A percentile compares a stretch with the other conserved stretches of the same genome.
Evolutionary conservation across 2,888 invertebrate genomes (phyloP).

Genomic region (Archips xylosteana): DNA sequence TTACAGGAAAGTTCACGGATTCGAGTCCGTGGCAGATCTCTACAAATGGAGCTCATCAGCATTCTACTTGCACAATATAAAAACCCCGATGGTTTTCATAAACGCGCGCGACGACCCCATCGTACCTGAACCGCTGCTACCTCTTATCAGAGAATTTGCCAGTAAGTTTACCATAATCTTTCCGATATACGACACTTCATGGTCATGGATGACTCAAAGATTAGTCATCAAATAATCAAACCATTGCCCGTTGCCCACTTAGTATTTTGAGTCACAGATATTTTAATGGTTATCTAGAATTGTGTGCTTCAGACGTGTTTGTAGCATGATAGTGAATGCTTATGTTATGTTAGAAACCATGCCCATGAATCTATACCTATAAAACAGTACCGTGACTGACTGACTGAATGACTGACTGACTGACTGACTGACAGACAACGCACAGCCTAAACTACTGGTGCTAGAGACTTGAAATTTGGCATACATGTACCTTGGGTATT

Average conservation of each 20-base stretch:
- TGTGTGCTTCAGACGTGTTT: not conserved
- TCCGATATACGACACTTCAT: not conserved
- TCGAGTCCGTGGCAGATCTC: conserved; percentile 90
- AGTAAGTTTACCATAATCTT: conserved; percentile 84
- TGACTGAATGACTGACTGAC: no score
- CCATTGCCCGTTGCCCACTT: not conserved
- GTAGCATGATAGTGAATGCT: not conserved
- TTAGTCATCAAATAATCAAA: conserved; percentile 7
- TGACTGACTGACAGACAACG: no score
- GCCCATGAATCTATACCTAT: no score
- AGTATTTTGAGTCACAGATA: conserved; percentile 15
- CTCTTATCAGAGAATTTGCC: conserved; percentile 90
- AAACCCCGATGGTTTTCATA: conserved; percentile 95
- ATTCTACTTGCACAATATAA: conserved; percentile 91
- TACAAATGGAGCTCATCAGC: conserved; percentile 95
- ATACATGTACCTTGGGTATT: no score
- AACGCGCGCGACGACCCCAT: conserved; percentile 97
- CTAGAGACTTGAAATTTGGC: no score
- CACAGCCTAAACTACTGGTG: no score
- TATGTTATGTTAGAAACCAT: not conserved
- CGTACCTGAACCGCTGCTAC: conserved; percentile 91
- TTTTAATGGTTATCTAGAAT: not conserved
- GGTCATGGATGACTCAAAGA: conserved; percentile 10
- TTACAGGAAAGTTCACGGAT: conserved; percentile 90
- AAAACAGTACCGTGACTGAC: no score